Evolutionary conservation across 2,113 vertebrate genomes (phyloP), one percentile per base, ranked within the genome.

Genomic region (Leptodactylus fuscus): DNA sequence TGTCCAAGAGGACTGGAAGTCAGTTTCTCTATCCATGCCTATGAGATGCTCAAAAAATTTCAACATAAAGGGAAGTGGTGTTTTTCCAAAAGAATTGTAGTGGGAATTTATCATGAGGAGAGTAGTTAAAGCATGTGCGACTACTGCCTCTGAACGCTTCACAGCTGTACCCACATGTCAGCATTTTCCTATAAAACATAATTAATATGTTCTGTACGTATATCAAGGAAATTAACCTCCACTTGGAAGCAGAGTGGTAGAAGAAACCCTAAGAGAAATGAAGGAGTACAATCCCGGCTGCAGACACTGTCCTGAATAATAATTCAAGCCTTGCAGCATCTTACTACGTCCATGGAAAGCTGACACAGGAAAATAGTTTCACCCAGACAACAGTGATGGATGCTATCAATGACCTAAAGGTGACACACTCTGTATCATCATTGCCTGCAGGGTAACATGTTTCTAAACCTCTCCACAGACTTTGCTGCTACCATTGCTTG

Each of bases 371-470:
- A 67, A 85, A 55, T 4, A 71, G 65, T 36, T 85, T 85, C 83
- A 80, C 4, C 32, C 18, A 85, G 83, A 85, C 79, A 71, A 71
- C 75, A 71, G 83, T 85, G 84, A 85, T 85, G 84, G 76, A 85
- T 85, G 77, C 48, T 85, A 85, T 73, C 51, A 60, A 58, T 73
- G 84, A 81, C 76, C 65, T 55, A 85, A 79, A 85, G 84, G 76
- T 85, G 75, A 85, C 77, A 85, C n/a, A 58, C 77, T 81, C 77
- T 85, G 65, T 53, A 81, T 85, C 76, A 85, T 85, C 77, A 46
- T 73, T 81, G 65, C 65, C 84, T 85, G 76, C 36, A 62, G 84
- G 77, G 62, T 48, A 70, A 70, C 49, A 62, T 24, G 65, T 46
- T 46, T 53, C 34, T 41, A 81, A 81, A 29, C 24, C 65, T 46